Percentiles rank a stretch among this genome's conserved stretches.
Conservation (phyloP, 2,113 vertebrate genomes). For the Sigmodon hispidus region DNA sequence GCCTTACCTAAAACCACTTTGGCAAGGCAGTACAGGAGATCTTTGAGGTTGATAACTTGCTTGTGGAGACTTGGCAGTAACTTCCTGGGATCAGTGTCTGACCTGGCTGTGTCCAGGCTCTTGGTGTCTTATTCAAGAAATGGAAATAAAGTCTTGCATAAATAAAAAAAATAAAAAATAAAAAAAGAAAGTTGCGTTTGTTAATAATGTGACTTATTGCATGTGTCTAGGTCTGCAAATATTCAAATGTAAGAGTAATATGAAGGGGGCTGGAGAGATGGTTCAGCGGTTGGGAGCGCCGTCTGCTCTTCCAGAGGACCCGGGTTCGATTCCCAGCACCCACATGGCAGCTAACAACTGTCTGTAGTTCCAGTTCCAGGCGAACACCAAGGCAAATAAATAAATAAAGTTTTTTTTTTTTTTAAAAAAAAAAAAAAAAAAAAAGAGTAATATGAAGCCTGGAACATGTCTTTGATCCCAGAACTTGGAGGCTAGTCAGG, state of each 20-base stretch:
- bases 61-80: constrained; percentile 85
- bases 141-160: not conserved
- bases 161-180: too few relatives aligned
- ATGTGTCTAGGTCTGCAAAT: not conserved
- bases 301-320: too few relatives aligned
- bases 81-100: not conserved
- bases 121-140: not conserved
- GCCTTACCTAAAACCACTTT: constrained; percentile 88
- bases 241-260: not conserved
- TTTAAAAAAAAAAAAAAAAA: too few relatives aligned
- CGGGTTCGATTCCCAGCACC: too few relatives aligned
- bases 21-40: constrained; percentile 88
- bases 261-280: too few relatives aligned
- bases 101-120: not conserved
- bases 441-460: too few relatives aligned
- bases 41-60: constrained; percentile 91
- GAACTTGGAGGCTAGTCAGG: not conserved
- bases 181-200: too few relatives aligned
- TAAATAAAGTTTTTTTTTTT: too few relatives aligned
- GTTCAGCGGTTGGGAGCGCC: too few relatives aligned
- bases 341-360: too few relatives aligned
- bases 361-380: too few relatives aligned
- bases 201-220: not conserved
- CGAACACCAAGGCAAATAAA: too few relatives aligned
- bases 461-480: not conserved